Base-by-base conservation (phyloP, 2,113 vertebrate species). In the Malurus melanocephalus region DNA sequence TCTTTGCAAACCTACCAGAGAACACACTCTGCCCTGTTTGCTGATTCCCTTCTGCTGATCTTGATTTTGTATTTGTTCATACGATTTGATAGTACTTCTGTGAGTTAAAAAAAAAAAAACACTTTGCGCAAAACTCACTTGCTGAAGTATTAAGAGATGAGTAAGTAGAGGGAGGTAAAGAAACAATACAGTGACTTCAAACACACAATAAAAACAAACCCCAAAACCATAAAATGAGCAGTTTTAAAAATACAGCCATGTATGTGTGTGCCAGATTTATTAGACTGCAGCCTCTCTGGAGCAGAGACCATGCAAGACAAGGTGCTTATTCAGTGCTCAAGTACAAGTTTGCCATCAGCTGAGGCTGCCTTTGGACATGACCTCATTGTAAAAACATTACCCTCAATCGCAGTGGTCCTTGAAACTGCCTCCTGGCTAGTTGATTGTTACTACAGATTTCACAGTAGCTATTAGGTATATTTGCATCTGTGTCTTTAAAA, bases 331-430 rank as follows among this genome's bases (percentile, higher is more conserved):
- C 80, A 90, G 38, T 51, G 69, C 30, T 84, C 55, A 61, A 84
- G 59, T 56, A 90, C 38, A 79, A 87, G 59, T 69, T 40, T 88
- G 80, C 67, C 78, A 92, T 88, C 90, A 91, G 67, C 86, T 81
- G 62, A 83, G 40, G n/a, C 88, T 93, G 90, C 40, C 74, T 90
- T 81, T 87, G 92, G 51, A 86, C 56, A 90, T 86, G 93, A 95
- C 71, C 84, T 96, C 88, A 95, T 69, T 79, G 74, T 81, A 84
- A 85, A 94, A 95, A 90, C 92, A 94, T 90, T 84, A 88, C 60
- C 45, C 72, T 79, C 6, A 9, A 71, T 90, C 88, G 73, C 90
- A 91, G 66, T 59, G 74, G 92, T 88, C 90, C 66, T 72, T 88
- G 59, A 81, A 93, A 73, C 40, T 65, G 77, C 60, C 62, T 92